Conservation (phyloP, 2,888 invertebrate genomes). For the Agrypnus murinus region DNA sequence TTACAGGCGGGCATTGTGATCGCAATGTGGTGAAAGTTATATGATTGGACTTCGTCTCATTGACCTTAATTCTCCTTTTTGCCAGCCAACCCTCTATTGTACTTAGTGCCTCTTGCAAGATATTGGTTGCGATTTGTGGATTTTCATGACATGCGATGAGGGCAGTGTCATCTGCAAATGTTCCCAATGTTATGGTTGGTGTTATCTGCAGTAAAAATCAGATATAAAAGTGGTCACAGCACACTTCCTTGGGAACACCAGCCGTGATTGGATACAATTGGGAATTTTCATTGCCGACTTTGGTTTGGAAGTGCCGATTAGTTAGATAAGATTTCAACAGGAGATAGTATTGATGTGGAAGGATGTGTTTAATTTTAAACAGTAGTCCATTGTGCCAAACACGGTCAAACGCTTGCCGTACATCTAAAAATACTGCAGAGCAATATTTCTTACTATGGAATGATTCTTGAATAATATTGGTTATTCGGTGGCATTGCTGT, state of each 20-base stretch:
- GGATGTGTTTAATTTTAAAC: background rate
- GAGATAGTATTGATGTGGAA: slow-evolving; percentile 3
- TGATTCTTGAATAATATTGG: too few species aligned
- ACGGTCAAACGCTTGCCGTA: too few species aligned
- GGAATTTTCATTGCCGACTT: slow-evolving; percentile 1
- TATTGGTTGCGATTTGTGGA: background rate
- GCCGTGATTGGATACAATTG: too few species aligned
- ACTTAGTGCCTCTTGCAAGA: too few species aligned
- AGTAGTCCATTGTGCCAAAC: slow-evolving; percentile 10
- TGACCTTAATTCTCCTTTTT: too few species aligned
- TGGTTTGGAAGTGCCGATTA: background rate
- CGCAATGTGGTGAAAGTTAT: slow-evolving; percentile 10
- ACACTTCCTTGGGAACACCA: background rate
- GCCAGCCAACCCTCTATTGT: background rate
- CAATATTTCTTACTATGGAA: too few species aligned
- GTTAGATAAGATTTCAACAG: background rate
- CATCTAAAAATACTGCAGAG: too few species aligned
- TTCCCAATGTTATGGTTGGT: background rate
- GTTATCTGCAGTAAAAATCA: background rate
- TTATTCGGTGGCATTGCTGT: too few species aligned
- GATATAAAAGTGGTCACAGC: background rate
- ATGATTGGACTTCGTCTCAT: too few species aligned
- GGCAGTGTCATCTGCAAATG: background rate
- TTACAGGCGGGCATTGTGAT: slow-evolving; percentile 14
- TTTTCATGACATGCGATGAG: background rate